Conservation (phyloP, 2,797 vertebrate species). For the Hephaestus fuliginosus region DNA sequence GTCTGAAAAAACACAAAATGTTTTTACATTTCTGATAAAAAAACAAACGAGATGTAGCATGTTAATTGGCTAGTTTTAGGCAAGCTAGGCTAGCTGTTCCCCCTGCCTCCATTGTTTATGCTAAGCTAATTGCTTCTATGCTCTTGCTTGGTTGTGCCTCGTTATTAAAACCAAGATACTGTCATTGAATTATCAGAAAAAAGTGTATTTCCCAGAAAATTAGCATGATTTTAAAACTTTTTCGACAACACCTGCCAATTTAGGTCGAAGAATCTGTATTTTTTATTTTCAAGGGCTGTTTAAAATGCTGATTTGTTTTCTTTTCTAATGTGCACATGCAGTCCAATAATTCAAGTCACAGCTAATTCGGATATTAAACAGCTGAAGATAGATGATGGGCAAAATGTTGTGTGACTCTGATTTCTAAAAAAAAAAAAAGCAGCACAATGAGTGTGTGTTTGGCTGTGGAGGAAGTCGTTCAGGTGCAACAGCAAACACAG, state of each 20-base stretch:
- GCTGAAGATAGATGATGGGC: background rate
- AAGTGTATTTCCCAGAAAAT: too few species aligned
- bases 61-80: background rate
- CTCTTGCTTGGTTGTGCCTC: too few species aligned
- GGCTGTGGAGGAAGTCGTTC: conserved; percentile 5
- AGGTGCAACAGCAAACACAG: conserved; percentile 43
- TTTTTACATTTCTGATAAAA: background rate
- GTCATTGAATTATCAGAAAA: background rate
- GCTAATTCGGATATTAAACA: conserved; percentile 1
- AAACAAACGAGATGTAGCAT: too few species aligned
- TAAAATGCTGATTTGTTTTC: conserved; percentile 2
- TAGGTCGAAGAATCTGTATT: background rate
- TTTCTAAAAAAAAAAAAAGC: background rate
- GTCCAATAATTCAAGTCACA: background rate
- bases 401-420: background rate
- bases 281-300: conserved; percentile 1
- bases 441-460: background rate
- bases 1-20: too few species aligned
- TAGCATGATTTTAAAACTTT: background rate
- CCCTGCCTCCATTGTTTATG: background rate
- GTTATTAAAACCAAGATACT: background rate
- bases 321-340: background rate
- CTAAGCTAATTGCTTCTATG: background rate
- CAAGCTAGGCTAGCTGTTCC: background rate
- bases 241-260: background rate